Base-by-base conservation (phyloP, 1,140 invertebrate genomes). In the Stegodyphus dumicola region DNA sequence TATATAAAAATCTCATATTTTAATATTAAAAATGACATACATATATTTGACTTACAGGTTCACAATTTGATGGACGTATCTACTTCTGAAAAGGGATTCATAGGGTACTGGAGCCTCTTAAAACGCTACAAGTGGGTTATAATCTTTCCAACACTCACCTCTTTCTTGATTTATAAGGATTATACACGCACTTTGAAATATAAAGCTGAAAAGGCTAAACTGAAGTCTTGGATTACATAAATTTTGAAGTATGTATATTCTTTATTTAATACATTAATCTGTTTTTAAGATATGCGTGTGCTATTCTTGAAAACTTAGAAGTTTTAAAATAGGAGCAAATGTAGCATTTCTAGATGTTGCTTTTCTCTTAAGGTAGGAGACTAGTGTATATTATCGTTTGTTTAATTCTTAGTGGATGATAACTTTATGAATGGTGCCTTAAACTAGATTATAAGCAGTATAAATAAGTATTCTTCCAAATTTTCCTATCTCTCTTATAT, bases 91-190 rank as follows among this genome's bases (percentile, higher is more conserved):
- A 60, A 60, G 15, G 15, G 56, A 9, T 60, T 10, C 15, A 2
- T 60, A 60, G 15, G 56, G 15, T 81, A 81, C n/a, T 81, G 15
- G 53, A 48, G 18, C 11, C 10, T 49, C 70, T 52, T 85, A 7
- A 76, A 15, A 49, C 60, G 74, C 56, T 85, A 85, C 60, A 85
- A 77, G 81, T 85, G 73, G 81, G 56, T 65, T n/a, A 85, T 85
- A 10, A 76, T 85, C 33, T 85, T 85, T 64, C 81, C 81, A 48
- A 7, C 74, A 49, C 51, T 85, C 48, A 56, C 64, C 2, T 76
- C 64, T 17, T 67, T 9, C 51, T 48, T 77, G 4, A 85, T 85
- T 17, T 77, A 70, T 18, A 75, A 77, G 11, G 81, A 85, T 17
- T 85, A 77, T 54, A 69, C 53, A 5, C 73, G 74, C 6, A 76